These are phyloP conservation scores for Cynaeus angustus DNA, from an alignment of 2,888 invertebrate genomes.

Conservation along the genomic window DNA sequence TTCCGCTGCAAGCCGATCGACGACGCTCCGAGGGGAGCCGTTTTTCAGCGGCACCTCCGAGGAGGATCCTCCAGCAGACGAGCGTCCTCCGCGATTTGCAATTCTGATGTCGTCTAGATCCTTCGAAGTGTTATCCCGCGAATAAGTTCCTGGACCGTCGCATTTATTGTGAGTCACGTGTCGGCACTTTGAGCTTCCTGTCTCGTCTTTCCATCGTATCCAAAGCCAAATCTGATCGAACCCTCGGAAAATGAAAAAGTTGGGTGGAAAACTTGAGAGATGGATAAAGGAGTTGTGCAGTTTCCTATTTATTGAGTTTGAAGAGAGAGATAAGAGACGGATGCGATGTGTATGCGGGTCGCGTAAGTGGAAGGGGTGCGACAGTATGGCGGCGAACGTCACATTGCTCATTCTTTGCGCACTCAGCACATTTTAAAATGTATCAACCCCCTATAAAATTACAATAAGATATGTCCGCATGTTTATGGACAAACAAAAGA, in stretches of 20 bases:
- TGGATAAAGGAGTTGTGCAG: constrained; percentile 69
- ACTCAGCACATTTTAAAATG: constrained; percentile 73
- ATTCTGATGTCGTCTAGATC: too few relatives aligned
- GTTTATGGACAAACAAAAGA: constrained; percentile 60
- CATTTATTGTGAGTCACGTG: constrained; percentile 45
- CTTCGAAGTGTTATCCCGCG: too few relatives aligned
- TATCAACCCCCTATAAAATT: constrained; percentile 72
- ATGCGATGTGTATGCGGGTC: constrained; percentile 69
- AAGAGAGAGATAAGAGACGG: constrained; percentile 68
- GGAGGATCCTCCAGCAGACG: too few relatives aligned
- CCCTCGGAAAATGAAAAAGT: constrained; percentile 68
- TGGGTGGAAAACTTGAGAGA: constrained; percentile 65
- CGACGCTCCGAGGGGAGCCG: constrained; percentile 4
- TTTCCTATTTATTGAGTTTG: constrained; percentile 71
- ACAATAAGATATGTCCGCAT: constrained; percentile 70
- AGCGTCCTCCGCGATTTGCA: too few relatives aligned
- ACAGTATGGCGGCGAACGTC: constrained; percentile 72
- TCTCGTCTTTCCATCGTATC: constrained; percentile 39
- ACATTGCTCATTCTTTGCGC: constrained; percentile 72
- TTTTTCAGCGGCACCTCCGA: too few relatives aligned
- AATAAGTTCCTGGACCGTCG: background rate
- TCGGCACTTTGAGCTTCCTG: constrained; percentile 48
- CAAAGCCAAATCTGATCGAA: constrained; percentile 64
- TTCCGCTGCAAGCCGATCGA: constrained; percentile 24
- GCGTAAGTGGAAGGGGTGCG: constrained; percentile 70